These are phyloP conservation scores for Polypterus senegalus DNA, from an alignment of 2,113 vertebrate genomes.

Conservation along the genomic window DNA sequence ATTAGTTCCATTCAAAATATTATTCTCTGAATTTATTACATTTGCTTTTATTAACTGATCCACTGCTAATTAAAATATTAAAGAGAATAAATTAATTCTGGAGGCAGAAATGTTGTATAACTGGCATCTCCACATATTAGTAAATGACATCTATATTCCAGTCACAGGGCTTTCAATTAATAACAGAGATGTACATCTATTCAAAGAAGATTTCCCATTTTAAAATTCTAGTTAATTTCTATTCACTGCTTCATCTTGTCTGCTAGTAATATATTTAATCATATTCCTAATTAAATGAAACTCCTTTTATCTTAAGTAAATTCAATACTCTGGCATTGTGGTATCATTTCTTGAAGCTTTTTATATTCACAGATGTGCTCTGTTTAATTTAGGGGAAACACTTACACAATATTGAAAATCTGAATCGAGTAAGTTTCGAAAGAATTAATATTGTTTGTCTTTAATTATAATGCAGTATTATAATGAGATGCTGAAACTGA, in stretches of 20 bases:
- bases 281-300: slow-evolving; percentile 24
- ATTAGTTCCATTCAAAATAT: too few species aligned
- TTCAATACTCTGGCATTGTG: slow-evolving; percentile 16
- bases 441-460: slow-evolving; percentile 31
- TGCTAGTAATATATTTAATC: slow-evolving; percentile 38
- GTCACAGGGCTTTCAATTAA: too few species aligned
- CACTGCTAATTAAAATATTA: too few species aligned
- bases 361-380: slow-evolving; percentile 41
- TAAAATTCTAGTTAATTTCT: background rate
- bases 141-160: too few species aligned
- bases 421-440: slow-evolving; percentile 15
- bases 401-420: slow-evolving; percentile 10
- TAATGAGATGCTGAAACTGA: slow-evolving; percentile 25
- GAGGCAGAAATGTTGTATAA: too few species aligned
- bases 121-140: too few species aligned
- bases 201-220: background rate
- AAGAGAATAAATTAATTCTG: too few species aligned
- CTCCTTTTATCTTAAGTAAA: slow-evolving; percentile 21
- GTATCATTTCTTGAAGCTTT: slow-evolving; percentile 8
- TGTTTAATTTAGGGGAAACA: slow-evolving; percentile 14
- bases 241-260: background rate
- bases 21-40: too few species aligned
- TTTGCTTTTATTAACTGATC: too few species aligned
- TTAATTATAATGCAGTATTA: slow-evolving; percentile 40
- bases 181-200: too few species aligned